Base-by-base conservation (phyloP, 2,113 vertebrate species). In the Prochilodus magdalenae region DNA sequence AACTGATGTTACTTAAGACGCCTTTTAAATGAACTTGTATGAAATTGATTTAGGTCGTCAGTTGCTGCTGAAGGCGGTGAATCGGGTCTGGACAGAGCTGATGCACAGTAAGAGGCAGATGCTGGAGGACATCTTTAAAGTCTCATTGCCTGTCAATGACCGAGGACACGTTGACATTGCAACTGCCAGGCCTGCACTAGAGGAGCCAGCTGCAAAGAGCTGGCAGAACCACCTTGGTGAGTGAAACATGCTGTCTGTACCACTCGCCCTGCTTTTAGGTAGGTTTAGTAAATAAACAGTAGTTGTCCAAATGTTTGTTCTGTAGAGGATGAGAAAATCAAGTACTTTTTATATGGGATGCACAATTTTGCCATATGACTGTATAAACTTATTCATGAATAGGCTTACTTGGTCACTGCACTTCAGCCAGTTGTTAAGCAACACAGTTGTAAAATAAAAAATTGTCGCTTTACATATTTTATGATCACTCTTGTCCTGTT, bases 201-300 rank as follows among this genome's bases (percentile, higher is more conserved):
- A 99, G 87, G 98, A 99, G 87, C 96, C 96, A 0, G 95, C 96
- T 29, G 90, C 97, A 79, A 98, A 98, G 89, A 97, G 96, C 88
- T 99, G 98, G 98, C 98, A 99, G 88, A 99, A 96, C 90, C 97
- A 99, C 84, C 90, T 99, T 73, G 95, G 98, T 99, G 83, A 95
- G 95, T 20, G 53, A 55, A 22, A 22, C 20, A 22, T 10, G 13
- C 44, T 14, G 44, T 49, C 51, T 16, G 16, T 16, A 15, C 20
- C 14, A 53, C 16, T 53, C 1, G 3, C 7, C 13, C 47, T 53
- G 51, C 16, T 4, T 53, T 16, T 4, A n/a, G n/a, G n/a, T n/a
- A n/a, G n/a, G n/a, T n/a, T n/a, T n/a, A n/a, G n/a, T n/a, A n/a
- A n/a, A n/a, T n/a, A n/a, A n/a, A n/a, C n/a, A n/a, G n/a, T n/a